Evolutionary conservation across 2,888 invertebrate species (phyloP).

Genomic region (Ornithoptera priamus): DNA sequence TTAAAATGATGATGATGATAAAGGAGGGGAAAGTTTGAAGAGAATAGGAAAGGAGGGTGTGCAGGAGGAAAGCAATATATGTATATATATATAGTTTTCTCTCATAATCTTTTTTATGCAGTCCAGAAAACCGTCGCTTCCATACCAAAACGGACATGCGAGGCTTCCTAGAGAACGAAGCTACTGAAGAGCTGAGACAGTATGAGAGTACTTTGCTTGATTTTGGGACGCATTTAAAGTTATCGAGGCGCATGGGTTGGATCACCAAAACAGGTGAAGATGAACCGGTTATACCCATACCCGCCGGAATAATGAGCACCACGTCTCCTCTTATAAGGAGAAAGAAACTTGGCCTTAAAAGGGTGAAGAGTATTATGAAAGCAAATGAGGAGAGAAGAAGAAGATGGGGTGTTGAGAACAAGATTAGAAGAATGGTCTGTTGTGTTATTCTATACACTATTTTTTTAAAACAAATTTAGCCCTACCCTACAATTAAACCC

Average conservation of each 20-base stretch:
- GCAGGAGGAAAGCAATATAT: too few species aligned
- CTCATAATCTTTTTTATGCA: slow-evolving; percentile 34
- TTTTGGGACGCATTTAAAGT: slow-evolving; percentile 70
- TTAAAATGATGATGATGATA: too few species aligned
- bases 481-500: not conserved
- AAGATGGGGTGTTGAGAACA: slow-evolving; percentile 29
- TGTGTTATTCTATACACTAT: not conserved
- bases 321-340: slow-evolving; percentile 54
- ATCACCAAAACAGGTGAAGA: slow-evolving; percentile 43
- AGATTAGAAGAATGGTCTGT: slow-evolving; percentile 22
- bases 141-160: slow-evolving; percentile 72
- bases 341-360: slow-evolving; percentile 48
- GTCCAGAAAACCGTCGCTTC: slow-evolving; percentile 64
- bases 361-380: slow-evolving; percentile 29
- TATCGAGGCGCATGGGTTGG: slow-evolving; percentile 71
- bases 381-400: slow-evolving; percentile 40
- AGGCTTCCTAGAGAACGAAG: slow-evolving; percentile 51
- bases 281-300: slow-evolving; percentile 41
- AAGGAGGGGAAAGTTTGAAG: too few species aligned
- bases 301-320: slow-evolving; percentile 40
- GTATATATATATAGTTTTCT: too few species aligned
- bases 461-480: not conserved
- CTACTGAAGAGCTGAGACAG: slow-evolving; percentile 40
- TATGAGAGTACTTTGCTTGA: slow-evolving; percentile 61
- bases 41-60: too few species aligned